Base-by-base conservation (phyloP, 2,888 invertebrate species). In the Zaprionus bogoriensis region DNA sequence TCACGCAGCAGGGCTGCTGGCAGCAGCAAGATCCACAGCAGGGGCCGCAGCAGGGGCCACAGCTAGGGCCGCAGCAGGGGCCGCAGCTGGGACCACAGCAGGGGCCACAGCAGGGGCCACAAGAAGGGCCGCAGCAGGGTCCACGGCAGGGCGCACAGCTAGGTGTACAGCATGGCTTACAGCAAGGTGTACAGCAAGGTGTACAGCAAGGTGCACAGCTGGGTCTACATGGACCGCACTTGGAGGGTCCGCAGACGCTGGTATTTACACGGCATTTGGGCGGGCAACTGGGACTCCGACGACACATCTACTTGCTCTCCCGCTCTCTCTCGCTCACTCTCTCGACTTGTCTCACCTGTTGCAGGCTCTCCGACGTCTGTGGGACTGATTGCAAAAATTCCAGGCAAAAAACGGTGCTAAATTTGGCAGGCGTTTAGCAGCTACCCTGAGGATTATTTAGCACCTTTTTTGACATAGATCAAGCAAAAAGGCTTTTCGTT, bases 321-420 rank as follows among this genome's bases (percentile, higher is more conserved):
- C 7, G 2, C 17, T 38, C 3, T n/a, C 12, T 44, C 25, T 14
- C 1, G 4, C 17, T 28, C 32, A 70, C 62, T 67, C n/a, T 76
- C 62, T 72, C 62, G 67, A 42, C 12, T n/a, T 45, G 19, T 32
- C 3, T 10, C 7, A 7, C 5, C 27, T 27, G 9, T 14, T 22
- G 23, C 32, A 32, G 9, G n/a, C n/a, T n/a, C n/a, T n/a, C n/a
- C n/a, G n/a, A n/a, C n/a, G n/a, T n/a, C n/a, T n/a, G n/a, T n/a
- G n/a, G n/a, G n/a, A n/a, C n/a, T n/a, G n/a, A 9, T 52, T 20
- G 64, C 50, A 46, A 61, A 46, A 44, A 38, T 48, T 28, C 48
- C 50, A 41, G 28, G 48, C 69, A 83, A 80, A 86, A 86, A 86
- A 73, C 42, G n/a, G 74, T 73, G 80, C 86, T 83, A 86, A 86